Conservation (phyloP, 92 coral and sea anemone species). For the Umimayanthus chanpuru region DNA sequence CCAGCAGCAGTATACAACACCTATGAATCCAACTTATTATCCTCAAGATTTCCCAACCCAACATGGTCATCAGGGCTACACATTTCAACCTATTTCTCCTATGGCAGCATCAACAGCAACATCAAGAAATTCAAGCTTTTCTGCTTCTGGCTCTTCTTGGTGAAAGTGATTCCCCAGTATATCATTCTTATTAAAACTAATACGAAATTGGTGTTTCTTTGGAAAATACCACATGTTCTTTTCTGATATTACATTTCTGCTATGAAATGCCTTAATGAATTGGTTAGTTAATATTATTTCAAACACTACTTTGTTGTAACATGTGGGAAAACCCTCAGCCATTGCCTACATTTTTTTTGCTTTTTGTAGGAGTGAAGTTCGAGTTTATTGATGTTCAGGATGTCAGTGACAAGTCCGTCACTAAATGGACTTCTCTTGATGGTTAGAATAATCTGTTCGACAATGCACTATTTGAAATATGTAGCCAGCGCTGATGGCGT, state of each 20-base stretch:
- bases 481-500: too few species aligned
- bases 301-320: constrained; percentile 25
- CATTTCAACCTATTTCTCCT: constrained; percentile 33
- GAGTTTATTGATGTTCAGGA: too few species aligned
- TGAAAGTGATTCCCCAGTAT: constrained; percentile 33
- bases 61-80: constrained; percentile 27
- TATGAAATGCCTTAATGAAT: constrained; percentile 7
- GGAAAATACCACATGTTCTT: constrained; percentile 28
- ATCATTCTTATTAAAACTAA: constrained; percentile 17
- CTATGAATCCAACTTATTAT: constrained; percentile 10
- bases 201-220: constrained; percentile 6
- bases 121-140: constrained; percentile 29
- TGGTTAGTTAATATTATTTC: constrained; percentile 9
- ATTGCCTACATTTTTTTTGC: too few species aligned
- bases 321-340: constrained; percentile 21
- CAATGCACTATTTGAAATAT: too few species aligned
- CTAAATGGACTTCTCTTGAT: not conserved
- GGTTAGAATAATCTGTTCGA: too few species aligned
- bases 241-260: constrained; percentile 3
- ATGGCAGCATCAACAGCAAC: constrained; percentile 27
- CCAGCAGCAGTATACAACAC: not conserved
- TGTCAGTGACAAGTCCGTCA: too few species aligned
- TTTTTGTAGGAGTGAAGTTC: too few species aligned
- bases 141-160: constrained; percentile 34
- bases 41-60: constrained; percentile 33